These are phyloP conservation scores for Lagorchestes hirsutus DNA, from an alignment of 2,797 vertebrate genomes.

Conservation along the genomic window DNA sequence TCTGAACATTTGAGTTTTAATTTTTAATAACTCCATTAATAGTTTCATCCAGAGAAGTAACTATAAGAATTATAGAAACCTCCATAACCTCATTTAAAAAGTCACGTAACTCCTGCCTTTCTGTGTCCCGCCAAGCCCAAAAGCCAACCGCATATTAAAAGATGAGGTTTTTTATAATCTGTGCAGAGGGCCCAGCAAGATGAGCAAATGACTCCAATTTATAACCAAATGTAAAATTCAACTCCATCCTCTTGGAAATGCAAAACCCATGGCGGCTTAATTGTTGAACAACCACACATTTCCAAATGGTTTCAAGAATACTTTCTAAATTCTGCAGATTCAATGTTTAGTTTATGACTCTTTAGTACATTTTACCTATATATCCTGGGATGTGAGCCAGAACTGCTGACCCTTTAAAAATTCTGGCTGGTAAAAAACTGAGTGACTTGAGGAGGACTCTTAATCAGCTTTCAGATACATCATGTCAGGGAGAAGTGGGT, in stretches of 20 bases:
- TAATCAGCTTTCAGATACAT: not conserved
- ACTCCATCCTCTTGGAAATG: constrained; percentile 61
- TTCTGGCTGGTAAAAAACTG: not conserved
- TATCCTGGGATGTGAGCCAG: not conserved
- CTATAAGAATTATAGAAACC: constrained; percentile 68
- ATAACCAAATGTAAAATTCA: constrained; percentile 63
- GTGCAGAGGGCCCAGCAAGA: not conserved
- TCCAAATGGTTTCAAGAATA: not conserved
- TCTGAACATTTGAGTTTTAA: constrained; percentile 72
- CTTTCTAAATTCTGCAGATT: constrained; percentile 34
- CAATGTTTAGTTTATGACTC: not conserved
- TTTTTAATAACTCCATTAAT: constrained; percentile 78
- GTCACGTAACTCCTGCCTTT: constrained; percentile 64
- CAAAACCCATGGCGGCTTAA: constrained; percentile 61
- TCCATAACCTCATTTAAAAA: constrained; percentile 63
- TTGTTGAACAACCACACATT: constrained; percentile 45
- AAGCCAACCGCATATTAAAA: constrained; percentile 22
- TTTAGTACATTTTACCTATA: not conserved
- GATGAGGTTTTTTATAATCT: constrained; percentile 46
- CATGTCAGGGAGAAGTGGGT: not conserved
- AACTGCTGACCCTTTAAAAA: not conserved
- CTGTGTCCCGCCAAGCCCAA: not conserved
- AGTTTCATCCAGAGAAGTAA: constrained; percentile 70
- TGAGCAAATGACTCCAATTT: constrained; percentile 68
- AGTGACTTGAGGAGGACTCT: too few relatives aligned